Conservation (phyloP, 2,888 invertebrate genomes). For the Lasioglossum villosulum region DNA sequence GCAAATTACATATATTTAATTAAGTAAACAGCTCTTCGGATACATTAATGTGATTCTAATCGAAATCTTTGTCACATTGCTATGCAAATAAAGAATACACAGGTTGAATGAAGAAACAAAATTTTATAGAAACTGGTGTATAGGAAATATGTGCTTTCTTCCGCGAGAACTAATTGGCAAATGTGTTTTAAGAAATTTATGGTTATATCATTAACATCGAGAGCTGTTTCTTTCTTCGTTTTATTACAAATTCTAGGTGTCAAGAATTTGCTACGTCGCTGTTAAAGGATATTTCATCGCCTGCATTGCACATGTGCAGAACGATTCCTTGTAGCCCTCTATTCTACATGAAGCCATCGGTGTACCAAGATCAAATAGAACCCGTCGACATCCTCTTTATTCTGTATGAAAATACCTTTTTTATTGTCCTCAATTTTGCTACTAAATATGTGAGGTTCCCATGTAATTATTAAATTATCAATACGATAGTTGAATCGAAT, state of each 20-base stretch:
- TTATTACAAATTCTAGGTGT: not conserved
- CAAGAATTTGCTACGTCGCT: conserved; percentile 39
- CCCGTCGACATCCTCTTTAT: conserved; percentile 24
- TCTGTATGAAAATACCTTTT: not conserved
- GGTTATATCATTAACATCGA: not conserved
- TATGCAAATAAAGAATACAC: not conserved
- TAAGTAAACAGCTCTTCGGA: too few species aligned
- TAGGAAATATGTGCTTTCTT: not conserved
- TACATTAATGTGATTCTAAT: not conserved
- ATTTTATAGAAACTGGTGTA: not conserved
- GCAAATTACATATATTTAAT: too few species aligned
- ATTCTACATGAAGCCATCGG: conserved; percentile 60
- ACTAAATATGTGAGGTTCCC: not conserved
- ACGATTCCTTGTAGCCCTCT: conserved; percentile 31
- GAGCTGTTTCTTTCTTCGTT: not conserved
- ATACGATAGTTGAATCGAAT: too few species aligned
- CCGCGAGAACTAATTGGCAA: not conserved
- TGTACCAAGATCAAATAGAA: conserved; percentile 55
- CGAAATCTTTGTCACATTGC: not conserved
- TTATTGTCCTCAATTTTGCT: not conserved
- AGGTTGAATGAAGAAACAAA: not conserved
- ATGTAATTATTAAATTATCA: not conserved
- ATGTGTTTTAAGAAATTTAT: not conserved
- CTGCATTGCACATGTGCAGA: conserved; percentile 68
- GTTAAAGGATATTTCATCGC: conserved; percentile 45